Base-by-base conservation (phyloP, 1,140 invertebrate species). In the Hycleus phaleratus region DNA sequence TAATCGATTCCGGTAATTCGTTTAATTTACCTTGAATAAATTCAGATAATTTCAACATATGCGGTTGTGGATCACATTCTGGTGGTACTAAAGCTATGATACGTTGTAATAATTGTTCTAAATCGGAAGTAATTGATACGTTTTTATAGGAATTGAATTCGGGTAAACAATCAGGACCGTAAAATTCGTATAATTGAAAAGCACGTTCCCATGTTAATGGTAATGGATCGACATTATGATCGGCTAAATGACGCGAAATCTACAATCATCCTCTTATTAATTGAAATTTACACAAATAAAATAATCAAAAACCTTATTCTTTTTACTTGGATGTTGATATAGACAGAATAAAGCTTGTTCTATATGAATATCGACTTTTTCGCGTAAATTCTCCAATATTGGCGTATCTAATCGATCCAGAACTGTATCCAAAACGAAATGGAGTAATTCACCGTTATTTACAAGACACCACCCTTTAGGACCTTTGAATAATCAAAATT, bases 291-390 rank as follows among this genome's bases (percentile, higher is more conserved):
- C n/a, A 2, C 4, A 47, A 18, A 18, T 18, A 47, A 26, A 47
- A 38, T 49, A 26, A 51, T 4, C 8, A 53, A 74, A 25, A 56
- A 72, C 71, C 61, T 74, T 74, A 50, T 87, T 84, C 68, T 86
- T 88, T 72, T 86, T 92, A 58, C 82, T 82, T 1, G 91, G 89
- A 77, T 94, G 89, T 18, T 86, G 85, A 73, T 90, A 96, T 2
- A 97, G 75, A 73, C 93, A 97, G 71, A 84, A 93, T 47, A 95
- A 85, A 64, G 89, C 86, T 73, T 97, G 93, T 66, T 95, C 92
- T 56, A 95, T 75, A 52, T 87, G 83, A 54, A 87, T 84, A 44
- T 81, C 79, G 3, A 93, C 74, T 72, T 80, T 81, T 61, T 83
- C 70, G 75, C 63, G 64, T 47, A 60, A 63, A 40, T 51, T 67